Evolutionary conservation across 2,888 invertebrate species (phyloP).

Genomic region (Oligia fasciuncula): DNA sequence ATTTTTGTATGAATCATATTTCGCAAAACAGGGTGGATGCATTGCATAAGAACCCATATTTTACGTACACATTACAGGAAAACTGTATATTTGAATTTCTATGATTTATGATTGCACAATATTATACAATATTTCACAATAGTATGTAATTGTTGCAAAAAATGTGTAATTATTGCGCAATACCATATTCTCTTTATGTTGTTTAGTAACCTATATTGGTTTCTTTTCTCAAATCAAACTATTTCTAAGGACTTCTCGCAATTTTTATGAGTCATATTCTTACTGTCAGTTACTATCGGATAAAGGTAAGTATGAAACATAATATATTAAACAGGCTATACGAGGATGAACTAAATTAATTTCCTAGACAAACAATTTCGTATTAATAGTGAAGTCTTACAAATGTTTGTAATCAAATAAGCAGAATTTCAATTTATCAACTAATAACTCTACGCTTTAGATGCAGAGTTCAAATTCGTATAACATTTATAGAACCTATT

Average conservation of each 20-base stretch:
- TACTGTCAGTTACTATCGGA: neutral
- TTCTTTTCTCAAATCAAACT: neutral
- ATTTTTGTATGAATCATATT: constrained; percentile 66
- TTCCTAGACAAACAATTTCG: constrained; percentile 11
- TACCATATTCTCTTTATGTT: neutral
- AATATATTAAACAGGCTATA: neutral
- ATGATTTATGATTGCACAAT: constrained; percentile 68
- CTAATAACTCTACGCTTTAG: neutral
- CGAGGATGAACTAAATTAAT: neutral
- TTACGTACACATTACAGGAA: constrained; percentile 57
- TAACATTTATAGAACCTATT: constrained; percentile 2
- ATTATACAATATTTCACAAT: constrained; percentile 65
- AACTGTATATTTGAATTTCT: constrained; percentile 64
- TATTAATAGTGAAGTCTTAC: constrained; percentile 32
- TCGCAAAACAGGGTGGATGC: constrained; percentile 53
- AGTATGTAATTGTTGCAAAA: constrained; percentile 64
- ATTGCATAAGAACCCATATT: constrained; percentile 68
- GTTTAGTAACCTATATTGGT: neutral
- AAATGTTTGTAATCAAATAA: constrained; percentile 47
- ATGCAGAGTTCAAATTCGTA: constrained; percentile 22
- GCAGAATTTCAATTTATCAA: neutral
- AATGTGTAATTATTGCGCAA: constrained; percentile 62
- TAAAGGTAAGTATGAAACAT: too few relatives aligned
- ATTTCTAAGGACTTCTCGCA: too few relatives aligned
- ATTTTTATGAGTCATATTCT: neutral